Conservation (phyloP, 2,888 invertebrate genomes). For the Gisinianus flammeolus region DNA sequence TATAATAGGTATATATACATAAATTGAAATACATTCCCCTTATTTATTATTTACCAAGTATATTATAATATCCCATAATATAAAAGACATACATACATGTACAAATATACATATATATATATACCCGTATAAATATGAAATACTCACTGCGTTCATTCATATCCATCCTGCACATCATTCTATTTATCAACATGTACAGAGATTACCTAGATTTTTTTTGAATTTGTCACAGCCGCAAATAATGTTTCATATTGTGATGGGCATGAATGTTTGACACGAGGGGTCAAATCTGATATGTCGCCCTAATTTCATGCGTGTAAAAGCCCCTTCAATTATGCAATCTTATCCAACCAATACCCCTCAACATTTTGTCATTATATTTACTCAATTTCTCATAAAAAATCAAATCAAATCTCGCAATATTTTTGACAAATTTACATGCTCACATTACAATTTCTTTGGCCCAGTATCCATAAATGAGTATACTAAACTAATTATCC, state of each 20-base stretch:
- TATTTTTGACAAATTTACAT: background rate
- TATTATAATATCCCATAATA: too few relatives aligned
- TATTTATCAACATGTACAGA: background rate
- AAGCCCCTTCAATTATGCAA: conserved; percentile 2
- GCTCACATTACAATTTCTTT: background rate
- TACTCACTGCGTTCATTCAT: too few relatives aligned
- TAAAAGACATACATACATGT: too few relatives aligned
- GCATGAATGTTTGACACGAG: background rate
- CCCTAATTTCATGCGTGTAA: background rate
- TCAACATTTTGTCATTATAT: background rate
- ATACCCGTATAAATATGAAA: background rate
- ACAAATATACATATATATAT: background rate
- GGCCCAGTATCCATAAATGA: background rate
- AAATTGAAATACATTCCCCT: too few relatives aligned
- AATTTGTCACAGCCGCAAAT: conserved; percentile 13
- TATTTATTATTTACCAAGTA: too few relatives aligned
- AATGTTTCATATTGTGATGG: background rate
- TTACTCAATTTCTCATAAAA: background rate
- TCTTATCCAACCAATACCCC: background rate
- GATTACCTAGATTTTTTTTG: background rate
- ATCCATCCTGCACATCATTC: background rate
- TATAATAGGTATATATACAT: too few relatives aligned
- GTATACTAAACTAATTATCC: background rate
- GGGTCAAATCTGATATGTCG: conserved; percentile 11
- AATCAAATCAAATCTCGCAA: background rate